Base-by-base conservation (phyloP, 2,888 invertebrate species). In the Eulithis testata region DNA sequence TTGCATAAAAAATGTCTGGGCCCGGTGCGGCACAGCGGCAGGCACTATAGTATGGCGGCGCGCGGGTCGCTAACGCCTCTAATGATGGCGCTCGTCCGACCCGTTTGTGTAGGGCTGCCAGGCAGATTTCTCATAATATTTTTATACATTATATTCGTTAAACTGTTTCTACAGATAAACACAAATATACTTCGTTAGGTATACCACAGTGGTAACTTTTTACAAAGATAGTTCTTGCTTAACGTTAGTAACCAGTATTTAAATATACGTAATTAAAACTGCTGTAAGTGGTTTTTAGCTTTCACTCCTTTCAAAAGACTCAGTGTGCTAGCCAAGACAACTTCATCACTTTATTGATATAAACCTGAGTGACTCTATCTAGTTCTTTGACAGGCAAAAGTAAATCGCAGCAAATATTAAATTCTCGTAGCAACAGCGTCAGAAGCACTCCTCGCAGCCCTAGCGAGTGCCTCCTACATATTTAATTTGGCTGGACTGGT, bases 401-500 rank as follows among this genome's bases (percentile, higher is more conserved):
- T 9, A 3, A 40, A 11, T 40, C 8, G 5, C 9, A 11, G 40
- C 9, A 40, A 2, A 40, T 40, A 7, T 40, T 40, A 49, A 4
- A 9, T 21, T 21, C 1, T 49, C 2, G 21, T 21, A 69, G 67
- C 63, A 66, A 69, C 70, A 73, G 68, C 70, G 68, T 70, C 69
- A 70, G 69, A 65, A 50, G 11, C 12, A n/a, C 36, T 14, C 14
- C 12, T 54, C 21, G 56, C 86, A 88, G 69, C 90, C 89, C 87
- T 89, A 75, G 86, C 85, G 87, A 87, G 89, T 84, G 89, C 87
- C 92, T 92, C 90, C 89, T 92, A 91, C 92, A 93, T 93, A 93
- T 92, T 92, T 93, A 92, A 93, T 93, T 91, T 89, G 88, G 87
- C 87, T 84, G 87, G 90, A 91, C 91, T 90, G 91, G 91, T 90